A percentile compares a stretch with the other conserved stretches of the same genome.
Evolutionary conservation across 2,797 vertebrate genomes (phyloP).

Genomic region (Hydrophis major): DNA sequence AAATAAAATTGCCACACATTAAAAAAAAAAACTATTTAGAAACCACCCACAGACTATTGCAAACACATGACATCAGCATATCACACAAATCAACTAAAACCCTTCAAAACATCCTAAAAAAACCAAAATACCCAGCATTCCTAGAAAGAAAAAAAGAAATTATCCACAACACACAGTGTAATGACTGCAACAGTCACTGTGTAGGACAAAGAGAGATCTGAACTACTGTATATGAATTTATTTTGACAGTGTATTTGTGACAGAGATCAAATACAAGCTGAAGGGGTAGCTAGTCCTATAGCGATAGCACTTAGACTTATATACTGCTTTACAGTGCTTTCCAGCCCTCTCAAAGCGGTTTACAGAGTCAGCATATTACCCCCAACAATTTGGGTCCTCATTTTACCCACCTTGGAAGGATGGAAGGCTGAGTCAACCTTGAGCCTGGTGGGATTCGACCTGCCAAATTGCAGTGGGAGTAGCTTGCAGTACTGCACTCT

Average conservation of each 20-base stretch:
- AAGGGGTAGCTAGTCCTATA: background rate
- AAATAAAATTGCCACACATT: background rate
- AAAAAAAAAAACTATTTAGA: background rate
- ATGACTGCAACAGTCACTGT: background rate
- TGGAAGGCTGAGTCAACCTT: too few relatives aligned
- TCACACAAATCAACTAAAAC: background rate
- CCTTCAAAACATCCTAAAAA: background rate
- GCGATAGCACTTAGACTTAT: too few relatives aligned
- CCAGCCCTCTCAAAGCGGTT: too few relatives aligned
- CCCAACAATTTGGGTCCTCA: too few relatives aligned
- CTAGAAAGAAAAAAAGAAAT: background rate
- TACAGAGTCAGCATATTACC: too few relatives aligned
- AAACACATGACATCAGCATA: background rate
- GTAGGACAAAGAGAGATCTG: background rate
- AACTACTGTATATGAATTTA: background rate
- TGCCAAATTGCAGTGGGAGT: too few relatives aligned
- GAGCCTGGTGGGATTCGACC: too few relatives aligned
- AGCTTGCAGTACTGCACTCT: too few relatives aligned
- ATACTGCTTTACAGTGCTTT: too few relatives aligned
- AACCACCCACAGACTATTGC: background rate
- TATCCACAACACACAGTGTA: background rate
- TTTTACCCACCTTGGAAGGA: too few relatives aligned
- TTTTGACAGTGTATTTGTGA: background rate
- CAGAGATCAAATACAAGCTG: background rate
- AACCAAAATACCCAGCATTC: background rate